Evolutionary conservation across 2,888 invertebrate species (phyloP).

Genomic region (Trichogramma dendrolimi): DNA sequence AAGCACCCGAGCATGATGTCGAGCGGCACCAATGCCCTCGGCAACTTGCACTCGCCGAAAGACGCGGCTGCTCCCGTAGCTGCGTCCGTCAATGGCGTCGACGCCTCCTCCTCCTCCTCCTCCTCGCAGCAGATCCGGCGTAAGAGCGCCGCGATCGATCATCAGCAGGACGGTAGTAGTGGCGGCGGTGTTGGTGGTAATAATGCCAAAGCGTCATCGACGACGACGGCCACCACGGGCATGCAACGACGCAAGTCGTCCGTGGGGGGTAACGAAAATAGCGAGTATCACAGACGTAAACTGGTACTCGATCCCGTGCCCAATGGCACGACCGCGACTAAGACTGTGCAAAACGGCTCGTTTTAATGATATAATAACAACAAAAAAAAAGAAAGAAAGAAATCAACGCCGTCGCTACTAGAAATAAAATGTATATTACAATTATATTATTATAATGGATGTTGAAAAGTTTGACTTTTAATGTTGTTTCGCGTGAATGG

Average conservation of each 20-base stretch:
- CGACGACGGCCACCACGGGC: conserved; percentile 34
- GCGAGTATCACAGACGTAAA: conserved; percentile 44
- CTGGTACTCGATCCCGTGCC: conserved; percentile 42
- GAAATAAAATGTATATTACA: neutral
- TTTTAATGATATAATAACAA: conserved; percentile 26
- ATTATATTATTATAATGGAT: conserved; percentile 2
- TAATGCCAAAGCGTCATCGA: conserved; percentile 26
- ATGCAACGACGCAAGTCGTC: conserved; percentile 54
- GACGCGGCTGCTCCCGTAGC: conserved; percentile 6
- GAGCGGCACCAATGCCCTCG: conserved; percentile 26
- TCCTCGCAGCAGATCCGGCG: conserved; percentile 32
- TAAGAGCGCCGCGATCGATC: conserved; percentile 38
- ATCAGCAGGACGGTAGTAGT: too few species aligned
- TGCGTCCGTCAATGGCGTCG: too few species aligned
- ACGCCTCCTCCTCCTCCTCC: too few species aligned
- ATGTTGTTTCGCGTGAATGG: too few species aligned
- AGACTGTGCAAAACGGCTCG: conserved; percentile 36
- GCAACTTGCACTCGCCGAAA: conserved; percentile 11
- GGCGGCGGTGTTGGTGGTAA: neutral
- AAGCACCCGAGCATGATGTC: conserved; percentile 45
- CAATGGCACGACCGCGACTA: conserved; percentile 33
- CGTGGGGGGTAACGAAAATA: conserved; percentile 44
- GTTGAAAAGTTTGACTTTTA: neutral
- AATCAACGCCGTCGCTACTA: neutral
- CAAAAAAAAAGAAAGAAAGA: conserved; percentile 28